Percentiles rank a stretch among this genome's conserved stretches.
phyloP scores from a whole-genome alignment of 2,888 invertebrate species.

The Nymphalis c-album region DNA sequence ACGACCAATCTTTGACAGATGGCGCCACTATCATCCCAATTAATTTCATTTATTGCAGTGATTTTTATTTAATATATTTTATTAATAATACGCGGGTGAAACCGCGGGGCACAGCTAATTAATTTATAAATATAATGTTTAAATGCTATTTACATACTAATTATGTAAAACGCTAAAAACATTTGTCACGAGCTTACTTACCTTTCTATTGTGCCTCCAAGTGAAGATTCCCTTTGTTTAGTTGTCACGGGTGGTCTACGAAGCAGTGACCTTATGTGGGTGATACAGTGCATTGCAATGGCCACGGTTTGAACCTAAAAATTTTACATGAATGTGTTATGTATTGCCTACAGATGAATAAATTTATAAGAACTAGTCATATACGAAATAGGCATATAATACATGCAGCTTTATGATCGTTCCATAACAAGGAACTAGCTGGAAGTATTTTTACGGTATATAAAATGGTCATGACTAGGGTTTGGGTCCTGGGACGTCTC shows the following conservation, averaged over 20 bases:
- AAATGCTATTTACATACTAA: not conserved
- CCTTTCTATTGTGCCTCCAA: slow-evolving; percentile 45
- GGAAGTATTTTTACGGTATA: no score
- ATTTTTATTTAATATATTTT: no score
- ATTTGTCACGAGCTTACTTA: slow-evolving; percentile 33
- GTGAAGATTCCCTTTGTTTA: slow-evolving; percentile 24
- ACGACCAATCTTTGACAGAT: no score
- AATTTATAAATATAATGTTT: not conserved
- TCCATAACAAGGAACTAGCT: not conserved
- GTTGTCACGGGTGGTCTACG: slow-evolving; percentile 41
- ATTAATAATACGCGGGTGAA: no score
- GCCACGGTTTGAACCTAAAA: slow-evolving; percentile 57
- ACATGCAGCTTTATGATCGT: not conserved
- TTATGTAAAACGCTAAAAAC: not conserved
- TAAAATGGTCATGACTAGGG: no score
- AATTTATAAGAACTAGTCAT: not conserved
- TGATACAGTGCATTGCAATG: slow-evolving; percentile 57
- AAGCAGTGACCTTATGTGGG: slow-evolving; percentile 54
- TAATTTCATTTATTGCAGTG: no score
- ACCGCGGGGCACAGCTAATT: no score
- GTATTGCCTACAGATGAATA: not conserved
- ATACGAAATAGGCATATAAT: not conserved
- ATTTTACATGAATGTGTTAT: not conserved
- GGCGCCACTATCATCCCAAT: no score
- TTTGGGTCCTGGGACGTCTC: no score